Conservation (phyloP, 2,888 invertebrate species). For the Amphipoea oculea region DNA sequence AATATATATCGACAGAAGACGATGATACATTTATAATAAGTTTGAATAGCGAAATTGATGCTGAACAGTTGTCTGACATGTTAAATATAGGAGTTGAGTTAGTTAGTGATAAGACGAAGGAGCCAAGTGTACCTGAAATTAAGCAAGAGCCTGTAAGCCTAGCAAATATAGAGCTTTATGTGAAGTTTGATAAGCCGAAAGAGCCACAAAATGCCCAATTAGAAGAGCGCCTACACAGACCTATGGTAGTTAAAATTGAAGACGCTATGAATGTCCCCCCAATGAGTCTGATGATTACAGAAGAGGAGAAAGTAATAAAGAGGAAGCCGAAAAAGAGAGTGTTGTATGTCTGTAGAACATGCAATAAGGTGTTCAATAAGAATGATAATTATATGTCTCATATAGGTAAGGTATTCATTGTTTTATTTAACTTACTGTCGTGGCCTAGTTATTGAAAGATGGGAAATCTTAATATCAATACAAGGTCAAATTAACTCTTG, state of each 20-base stretch:
- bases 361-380: conserved; percentile 83
- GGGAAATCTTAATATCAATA: background rate
- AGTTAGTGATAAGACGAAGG: conserved; percentile 57
- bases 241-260: conserved; percentile 34
- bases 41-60: conserved; percentile 86
- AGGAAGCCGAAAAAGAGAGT: conserved; percentile 73
- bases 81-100: conserved; percentile 82
- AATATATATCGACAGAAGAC: conserved; percentile 87
- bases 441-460: background rate
- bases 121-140: conserved; percentile 29
- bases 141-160: conserved; percentile 29
- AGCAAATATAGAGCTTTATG: conserved; percentile 62
- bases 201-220: conserved; percentile 6
- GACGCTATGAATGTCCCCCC: background rate
- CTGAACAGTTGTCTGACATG: conserved; percentile 86
- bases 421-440: too few species aligned
- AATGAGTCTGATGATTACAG: background rate
- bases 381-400: conserved; percentile 86
- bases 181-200: conserved; percentile 64
- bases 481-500: background rate
- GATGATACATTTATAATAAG: conserved; percentile 88
- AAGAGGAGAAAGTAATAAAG: conserved; percentile 26
- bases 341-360: conserved; percentile 79
- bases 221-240: background rate
- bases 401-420: conserved; percentile 76